Base-by-base conservation (phyloP, 2,888 invertebrate genomes). In the Andrena hattorfiana region DNA sequence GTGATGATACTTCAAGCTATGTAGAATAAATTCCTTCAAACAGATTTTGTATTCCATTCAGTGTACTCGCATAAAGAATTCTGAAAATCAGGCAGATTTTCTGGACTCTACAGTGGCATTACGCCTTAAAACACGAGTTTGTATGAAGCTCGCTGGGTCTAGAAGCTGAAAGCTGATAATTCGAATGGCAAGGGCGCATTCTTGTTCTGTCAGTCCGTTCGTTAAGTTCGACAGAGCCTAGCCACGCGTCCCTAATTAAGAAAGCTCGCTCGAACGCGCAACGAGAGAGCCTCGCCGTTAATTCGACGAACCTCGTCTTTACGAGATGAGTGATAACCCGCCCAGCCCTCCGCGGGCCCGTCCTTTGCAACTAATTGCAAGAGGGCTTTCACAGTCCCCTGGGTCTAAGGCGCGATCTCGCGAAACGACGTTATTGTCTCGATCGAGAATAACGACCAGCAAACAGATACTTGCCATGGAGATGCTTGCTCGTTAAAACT, bases 301-400 rank as follows among this genome's bases (percentile, higher is more conserved):
- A 62, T 72, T 76, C 51, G 62, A 20, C 26, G 30, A 42, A 28
- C 75, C 32, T 2, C 35, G 42, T 20, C 51, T 68, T 68, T 54
- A 16, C 23, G 26, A 32, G 23, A 13, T 35, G 54, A 59, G 56
- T 56, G 26, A 69, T 69, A 26, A 42, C 56, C 10, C 5, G 42
- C 42, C 42, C 51, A 0, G 26, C 10, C 20, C 23, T 4, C 56
- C 10, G 6, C 42, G 42, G 42, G 16, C 42, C 42, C 13, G 42
- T 30, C 2, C 49, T n/a, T 10, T 54, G n/a, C 54, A 23, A 26
- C 56, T 56, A 77, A 74, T 76, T 72, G 76, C 23, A 30, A 5
- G 13, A 32, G 16, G 32, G 32, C n/a, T 70, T 30, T 30, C 32
- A 51, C 67, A n/a, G 30, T 49, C 30, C 5, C 23, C 62, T 30